Percentiles rank a stretch among this genome's conserved stretches.
These are phyloP conservation scores for Calephelis perditalis DNA, from an alignment of 2,888 invertebrate species.

Conservation along the genomic window DNA sequence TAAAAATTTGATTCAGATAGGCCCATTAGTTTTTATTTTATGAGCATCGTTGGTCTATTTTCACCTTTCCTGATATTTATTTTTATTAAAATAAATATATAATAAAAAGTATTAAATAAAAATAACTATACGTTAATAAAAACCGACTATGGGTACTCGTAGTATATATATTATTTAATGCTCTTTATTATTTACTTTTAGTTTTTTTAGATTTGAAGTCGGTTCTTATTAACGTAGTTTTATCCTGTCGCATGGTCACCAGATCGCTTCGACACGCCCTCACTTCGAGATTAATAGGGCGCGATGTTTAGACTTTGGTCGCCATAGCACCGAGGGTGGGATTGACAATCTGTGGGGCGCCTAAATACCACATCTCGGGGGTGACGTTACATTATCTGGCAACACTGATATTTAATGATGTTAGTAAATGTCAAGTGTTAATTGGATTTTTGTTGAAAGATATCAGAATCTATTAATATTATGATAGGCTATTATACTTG, in stretches of 20 bases:
- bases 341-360: conserved; percentile 57
- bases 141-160: too few species aligned
- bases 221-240: conserved; percentile 13
- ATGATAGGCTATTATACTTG: background rate
- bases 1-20: too few species aligned
- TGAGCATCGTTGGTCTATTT: too few species aligned
- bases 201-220: too few species aligned
- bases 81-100: too few species aligned
- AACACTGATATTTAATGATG: conserved; percentile 45
- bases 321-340: conserved; percentile 58
- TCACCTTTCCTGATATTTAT: too few species aligned
- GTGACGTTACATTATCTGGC: conserved; percentile 56
- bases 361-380: conserved; percentile 72
- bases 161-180: too few species aligned
- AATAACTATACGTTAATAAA: too few species aligned
- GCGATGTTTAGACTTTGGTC: conserved; percentile 64
- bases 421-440: conserved; percentile 43
- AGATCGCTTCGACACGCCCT: conserved; percentile 59
- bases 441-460: conserved; percentile 33
- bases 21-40: too few species aligned
- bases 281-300: conserved; percentile 68
- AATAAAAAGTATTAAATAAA: too few species aligned
- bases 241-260: conserved; percentile 37
- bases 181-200: too few species aligned
- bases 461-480: conserved; percentile 8